Base-by-base conservation (phyloP, 2,113 vertebrate species). In the Lethenteron reissneri region DNA sequence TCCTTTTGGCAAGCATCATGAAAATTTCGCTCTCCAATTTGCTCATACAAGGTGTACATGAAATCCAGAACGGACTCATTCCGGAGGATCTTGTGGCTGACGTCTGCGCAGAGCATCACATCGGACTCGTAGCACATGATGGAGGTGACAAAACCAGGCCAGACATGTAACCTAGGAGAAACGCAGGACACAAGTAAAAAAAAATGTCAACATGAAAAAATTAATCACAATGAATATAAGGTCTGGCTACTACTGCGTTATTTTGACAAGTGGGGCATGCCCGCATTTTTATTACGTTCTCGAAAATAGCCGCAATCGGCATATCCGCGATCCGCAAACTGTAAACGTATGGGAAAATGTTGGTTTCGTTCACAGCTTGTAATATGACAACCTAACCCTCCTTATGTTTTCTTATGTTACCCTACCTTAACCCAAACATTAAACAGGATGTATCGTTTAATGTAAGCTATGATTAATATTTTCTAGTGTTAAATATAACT, bases 61-160 rank as follows among this genome's bases (percentile, higher is more conserved):
- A 78, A 76, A 12, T 80, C 78, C 57, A 83, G 76, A 14, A 82
- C 79, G 0, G 76, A 81, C 72, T 83, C 82, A 14, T 75, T 82
- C 2, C 80, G 78, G 15, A 83, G 80, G 19, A 83, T 57, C 72
- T 82, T 82, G n/a, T 82, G 79, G 71, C 78, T 78, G 57, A 82
- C 75, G 0, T 82, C 76, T 9, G 78, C 80, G 71, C 75, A 75
- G 6, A 82, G 58, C 7, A 78, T 75, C 2, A 81, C 74, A 9
- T 17, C 75, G 41, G 58, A 77, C 70, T 83, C 82, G 73, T 79
- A 81, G 10, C 73, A 70, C 2, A 78, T 74, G 9, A 82, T 72
- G 2, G 80, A 79, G 60, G 79, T 0, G 5, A 78, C 58, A 57
- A 82, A 82, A 2, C 82, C 82, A 4, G 81, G 80, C 82, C 82